A percentile compares a stretch with the other conserved stretches of the same genome.
phyloP scores from a whole-genome alignment of 2,888 invertebrate genomes.

The Epinotia brunnichana region DNA sequence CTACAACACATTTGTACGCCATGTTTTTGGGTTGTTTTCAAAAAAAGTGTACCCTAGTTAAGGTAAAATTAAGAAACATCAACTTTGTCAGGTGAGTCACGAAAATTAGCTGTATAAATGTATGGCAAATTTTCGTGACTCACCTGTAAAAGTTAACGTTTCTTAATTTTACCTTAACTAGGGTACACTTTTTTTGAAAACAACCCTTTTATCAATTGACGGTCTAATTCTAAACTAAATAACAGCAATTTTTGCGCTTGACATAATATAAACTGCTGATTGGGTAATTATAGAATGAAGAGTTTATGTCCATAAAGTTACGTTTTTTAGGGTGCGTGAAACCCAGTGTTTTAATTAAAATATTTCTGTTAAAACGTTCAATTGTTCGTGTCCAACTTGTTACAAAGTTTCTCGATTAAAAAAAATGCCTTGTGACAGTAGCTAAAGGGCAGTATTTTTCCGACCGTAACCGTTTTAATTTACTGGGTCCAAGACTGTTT shows the following conservation, averaged over 20 bases:
- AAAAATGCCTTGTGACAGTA: slow-evolving; percentile 7
- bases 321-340: slow-evolving; percentile 19
- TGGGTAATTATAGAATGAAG: slow-evolving; percentile 1
- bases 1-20: neutral
- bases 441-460: slow-evolving; percentile 14
- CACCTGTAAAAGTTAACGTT: no score
- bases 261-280: neutral
- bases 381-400: slow-evolving; percentile 11
- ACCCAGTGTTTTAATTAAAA: slow-evolving; percentile 20
- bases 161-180: no score
- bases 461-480: slow-evolving; percentile 34
- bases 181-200: no score
- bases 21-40: no score
- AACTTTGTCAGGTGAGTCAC: no score
- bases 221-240: slow-evolving; percentile 2
- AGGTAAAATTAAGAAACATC: no score
- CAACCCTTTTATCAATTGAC: no score
- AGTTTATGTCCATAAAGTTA: neutral
- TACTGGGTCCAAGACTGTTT: slow-evolving; percentile 43
- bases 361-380: slow-evolving; percentile 9
- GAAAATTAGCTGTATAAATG: no score
- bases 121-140: no score
- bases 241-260: neutral
- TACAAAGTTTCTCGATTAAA: neutral
- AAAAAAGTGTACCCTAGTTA: no score